Base-by-base conservation (phyloP, 1,140 invertebrate genomes). In the Onthophagus taurus region DNA sequence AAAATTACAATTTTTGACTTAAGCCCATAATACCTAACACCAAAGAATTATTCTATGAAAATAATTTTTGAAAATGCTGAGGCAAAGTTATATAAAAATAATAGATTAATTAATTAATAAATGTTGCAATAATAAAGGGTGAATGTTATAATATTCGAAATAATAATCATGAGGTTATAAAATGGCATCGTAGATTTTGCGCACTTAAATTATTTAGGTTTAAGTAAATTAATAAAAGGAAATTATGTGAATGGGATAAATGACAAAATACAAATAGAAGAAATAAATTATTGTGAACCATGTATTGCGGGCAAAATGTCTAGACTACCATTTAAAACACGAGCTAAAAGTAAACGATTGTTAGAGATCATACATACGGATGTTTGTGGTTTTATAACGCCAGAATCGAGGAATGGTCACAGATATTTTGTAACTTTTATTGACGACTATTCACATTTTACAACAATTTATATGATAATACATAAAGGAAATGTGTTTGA, bases 391-490 rank as follows among this genome's bases (percentile, higher is more conserved):
- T 59, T 55, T 13, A 59, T 65, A 8, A 51, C 41, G 23, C 55
- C 50, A 20, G 12, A 26, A 8, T 57, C 57, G 7, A 44, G 33
- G 16, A 50, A 62, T 41, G 48, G 54, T 16, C 45, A 53, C 30
- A 52, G 41, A 14, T 64, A 65, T 48, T 60, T 63, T 50, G 46
- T 64, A 2, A 57, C 61, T n/a, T 63, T 64, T 38, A 53, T 60
- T 30, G 63, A 66, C 51, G 56, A 65, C 45, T 64, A 24, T 41
- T 59, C 58, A 6, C 50, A 57, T 47, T 63, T 57, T 46, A 42
- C 36, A 5, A 39, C 49, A 19, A 51, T 63, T 6, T 61, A 59
- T 42, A 43, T 64, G 4, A 60, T 59, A 8, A 48, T 50, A 43
- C 38, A 45, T 31, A 61, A 61, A 48, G 31, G 30, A 45, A 55